A percentile compares a stretch with the other conserved stretches of the same genome.
These are phyloP conservation scores for Acanthochromis polyacanthus DNA, from an alignment of 2,113 vertebrate species.

Conservation along the genomic window DNA sequence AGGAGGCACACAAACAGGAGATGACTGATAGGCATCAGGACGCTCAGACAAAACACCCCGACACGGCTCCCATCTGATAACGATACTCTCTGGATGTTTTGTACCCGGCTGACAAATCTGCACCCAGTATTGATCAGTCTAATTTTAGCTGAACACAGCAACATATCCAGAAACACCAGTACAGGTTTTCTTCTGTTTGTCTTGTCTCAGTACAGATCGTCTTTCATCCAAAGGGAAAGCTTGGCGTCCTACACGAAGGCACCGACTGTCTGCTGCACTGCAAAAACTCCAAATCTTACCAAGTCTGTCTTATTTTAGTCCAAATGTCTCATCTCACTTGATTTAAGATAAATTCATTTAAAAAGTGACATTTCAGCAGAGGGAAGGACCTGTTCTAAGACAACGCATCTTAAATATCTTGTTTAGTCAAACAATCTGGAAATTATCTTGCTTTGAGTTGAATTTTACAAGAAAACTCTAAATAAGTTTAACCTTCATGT, in stretches of 20 bases:
- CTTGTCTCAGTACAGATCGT: constrained; percentile 7
- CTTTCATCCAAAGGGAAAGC: constrained; percentile 21
- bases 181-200: not conserved
- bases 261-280: not conserved
- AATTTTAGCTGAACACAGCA: constrained; percentile 19
- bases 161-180: constrained; percentile 6
- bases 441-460: no score
- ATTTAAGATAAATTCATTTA: no score
- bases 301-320: no score
- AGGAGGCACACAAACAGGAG: not conserved
- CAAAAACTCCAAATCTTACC: no score
- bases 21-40: not conserved
- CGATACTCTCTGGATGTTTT: constrained; percentile 7
- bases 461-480: no score
- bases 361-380: no score
- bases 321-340: no score
- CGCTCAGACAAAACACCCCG: constrained; percentile 7
- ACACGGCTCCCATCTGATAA: not conserved
- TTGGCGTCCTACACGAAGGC: constrained; percentile 11
- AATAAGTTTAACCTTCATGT: no score
- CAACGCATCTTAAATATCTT: no score
- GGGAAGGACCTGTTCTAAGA: no score
- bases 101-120: not conserved
- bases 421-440: no score
- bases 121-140: constrained; percentile 17